Conservation (phyloP, 2,797 vertebrate genomes). For the Gallinago stenura region DNA sequence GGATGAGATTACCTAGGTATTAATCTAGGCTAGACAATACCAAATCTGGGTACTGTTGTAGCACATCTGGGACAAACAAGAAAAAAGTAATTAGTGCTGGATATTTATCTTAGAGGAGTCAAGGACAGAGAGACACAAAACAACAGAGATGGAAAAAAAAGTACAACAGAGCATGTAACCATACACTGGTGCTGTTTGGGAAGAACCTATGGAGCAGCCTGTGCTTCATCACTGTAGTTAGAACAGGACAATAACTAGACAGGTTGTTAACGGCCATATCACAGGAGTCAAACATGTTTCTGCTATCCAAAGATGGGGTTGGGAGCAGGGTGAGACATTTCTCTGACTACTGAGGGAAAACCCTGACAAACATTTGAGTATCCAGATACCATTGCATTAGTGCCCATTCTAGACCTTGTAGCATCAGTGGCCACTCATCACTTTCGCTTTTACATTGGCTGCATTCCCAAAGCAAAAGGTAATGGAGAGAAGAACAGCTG, state of each 20-base stretch:
- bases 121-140: neutral
- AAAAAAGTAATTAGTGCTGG: neutral
- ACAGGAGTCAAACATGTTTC: neutral
- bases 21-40: neutral
- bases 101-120: neutral
- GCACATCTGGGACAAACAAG: neutral
- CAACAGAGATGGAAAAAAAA: neutral
- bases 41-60: neutral
- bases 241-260: neutral
- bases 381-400: neutral
- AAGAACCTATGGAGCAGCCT: neutral
- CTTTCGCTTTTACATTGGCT: neutral
- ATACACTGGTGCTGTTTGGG: fast-evolving
- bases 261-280: neutral
- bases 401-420: neutral
- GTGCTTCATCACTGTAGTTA: neutral
- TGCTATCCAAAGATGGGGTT: neutral
- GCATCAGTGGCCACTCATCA: neutral
- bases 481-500: neutral
- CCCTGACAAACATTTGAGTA: fast-evolving
- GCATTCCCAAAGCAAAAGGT: neutral
- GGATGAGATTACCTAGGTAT: neutral
- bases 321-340: neutral
- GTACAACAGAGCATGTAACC: neutral
- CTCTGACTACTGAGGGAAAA: neutral